Evolutionary conservation across 2,797 vertebrate species (phyloP), one percentile per base, ranked within the genome.

Genomic region (Gymnoscopelus microlampas): DNA sequence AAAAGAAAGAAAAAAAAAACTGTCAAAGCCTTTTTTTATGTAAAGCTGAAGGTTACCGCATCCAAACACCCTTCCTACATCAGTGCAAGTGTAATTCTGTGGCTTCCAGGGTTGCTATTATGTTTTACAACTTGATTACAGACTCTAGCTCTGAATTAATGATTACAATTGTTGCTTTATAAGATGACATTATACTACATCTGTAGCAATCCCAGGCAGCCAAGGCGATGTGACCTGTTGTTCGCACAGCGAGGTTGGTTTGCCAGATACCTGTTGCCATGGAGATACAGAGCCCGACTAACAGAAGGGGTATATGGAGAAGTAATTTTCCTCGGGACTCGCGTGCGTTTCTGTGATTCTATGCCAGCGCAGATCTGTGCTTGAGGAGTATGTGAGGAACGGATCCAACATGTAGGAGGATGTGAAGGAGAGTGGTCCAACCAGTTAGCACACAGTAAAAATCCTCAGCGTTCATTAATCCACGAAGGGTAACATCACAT

Each of bases 251-350:
- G 19, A 19, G 19, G 19, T 19, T 19, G 19, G 19, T 19, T 19
- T 19, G 19, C 1, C 19, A 74, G 74, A 61, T 74, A 88, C 62
- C 67, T 89, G 89, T 91, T 90, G 77, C 90, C 85, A 91, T 89
- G 85, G 89, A 84, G 82, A 88, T 83, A 88, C 89, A 76, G 58
- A 72, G 70, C 70, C 53, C 55, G 59, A 76, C 78, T 73, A 78
- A 83, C 71, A 73, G 60, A 79, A 82, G 74, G 63, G 70, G 70
- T 85, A 66, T 53, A 70, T 60, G 63, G 73, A 81, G 60, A 81
- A 83, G 80, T 84, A 62, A 50, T 70, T 76, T 77, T 85, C 61
- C 73, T 77, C 74, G 80, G 56, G 7, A 82, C 72, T 76, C 71
- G 63, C 57, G 56, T 71, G 54, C 29, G 29, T 71, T 79, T 35